These are phyloP conservation scores for Lutjanus campechanus DNA, from an alignment of 2,797 vertebrate species.

Conservation along the genomic window DNA sequence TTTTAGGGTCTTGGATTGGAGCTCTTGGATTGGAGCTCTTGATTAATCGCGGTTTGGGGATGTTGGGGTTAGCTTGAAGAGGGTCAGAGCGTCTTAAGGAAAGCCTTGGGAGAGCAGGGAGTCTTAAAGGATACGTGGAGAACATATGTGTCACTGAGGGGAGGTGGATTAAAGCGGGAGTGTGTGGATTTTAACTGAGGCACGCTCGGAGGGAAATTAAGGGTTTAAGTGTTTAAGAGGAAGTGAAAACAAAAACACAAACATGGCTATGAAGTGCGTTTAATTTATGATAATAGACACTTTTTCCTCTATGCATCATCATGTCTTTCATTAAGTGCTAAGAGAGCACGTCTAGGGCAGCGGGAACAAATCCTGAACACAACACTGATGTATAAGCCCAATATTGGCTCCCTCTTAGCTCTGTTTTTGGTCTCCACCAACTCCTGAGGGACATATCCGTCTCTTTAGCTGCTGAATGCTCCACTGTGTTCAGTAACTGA, in stretches of 20 bases:
- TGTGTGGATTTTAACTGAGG: slow-evolving; percentile 48
- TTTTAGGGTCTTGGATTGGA: slow-evolving; percentile 50
- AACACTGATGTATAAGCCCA: not conserved
- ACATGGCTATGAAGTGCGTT: slow-evolving; percentile 30
- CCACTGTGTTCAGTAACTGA: no score
- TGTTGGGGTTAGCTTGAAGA: slow-evolving; percentile 58
- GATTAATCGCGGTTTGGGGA: slow-evolving; percentile 65
- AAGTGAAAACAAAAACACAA: slow-evolving; percentile 29
- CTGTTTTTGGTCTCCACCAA: no score
- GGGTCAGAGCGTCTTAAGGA: slow-evolving; percentile 64
- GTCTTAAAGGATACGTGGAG: slow-evolving; percentile 51
- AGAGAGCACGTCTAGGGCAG: not conserved
- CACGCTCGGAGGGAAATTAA: slow-evolving; percentile 52
- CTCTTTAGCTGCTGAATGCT: no score
- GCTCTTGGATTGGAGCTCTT: slow-evolving; percentile 49
- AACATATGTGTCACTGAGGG: slow-evolving; percentile 58
- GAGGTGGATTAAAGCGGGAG: slow-evolving; percentile 66
- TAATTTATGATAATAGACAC: slow-evolving; percentile 4
- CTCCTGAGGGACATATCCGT: no score
- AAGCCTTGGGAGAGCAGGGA: slow-evolving; percentile 40
- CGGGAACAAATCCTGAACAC: not conserved
- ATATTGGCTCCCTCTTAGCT: no score
- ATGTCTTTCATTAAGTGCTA: not conserved
- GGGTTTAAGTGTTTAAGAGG: slow-evolving; percentile 50
- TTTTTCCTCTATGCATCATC: not conserved